Evolutionary conservation across 2,888 invertebrate species (phyloP), one percentile per base, ranked within the genome.

Genomic region (Druceiella hillmani): DNA sequence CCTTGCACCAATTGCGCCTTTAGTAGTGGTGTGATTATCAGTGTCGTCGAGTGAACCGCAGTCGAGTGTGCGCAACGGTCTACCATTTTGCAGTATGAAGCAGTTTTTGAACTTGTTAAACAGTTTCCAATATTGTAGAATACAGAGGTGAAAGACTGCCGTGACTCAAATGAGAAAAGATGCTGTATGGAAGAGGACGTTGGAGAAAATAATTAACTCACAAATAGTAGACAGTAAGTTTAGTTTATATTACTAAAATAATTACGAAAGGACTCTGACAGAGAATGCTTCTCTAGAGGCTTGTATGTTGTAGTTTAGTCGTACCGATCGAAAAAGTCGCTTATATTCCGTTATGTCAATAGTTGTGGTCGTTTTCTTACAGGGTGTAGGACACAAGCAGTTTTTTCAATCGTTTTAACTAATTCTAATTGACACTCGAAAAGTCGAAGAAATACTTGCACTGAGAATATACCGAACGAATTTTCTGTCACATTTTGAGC

Each of bases 231-330:
- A 47, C 38, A 36, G 49, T 49, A 17, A 48, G 47, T 49, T 48
- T 44, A 44, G 44, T 45, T 45, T 42, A 27, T 43, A 17, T 43
- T 46, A 44, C 44, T 44, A 48, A 48, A 48, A 42, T 48, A 48
- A 48, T 48, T 47, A 48, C 48, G 44, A 47, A 47, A 48, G 12
- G 26, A 47, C n/a, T n/a, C 44, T 48, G 44, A 47, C 42, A 47
- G 40, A 41, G 45, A 46, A 46, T 45, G 45, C 47, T 49, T 47
- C 44, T 44, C 44, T 46, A 41, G 45, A 44, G 45, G 45, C 44
- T 47, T 45, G 49, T 45, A 44, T 40, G 38, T 45, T 46, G 40
- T n/a, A n/a, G 27, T 7, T 7, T 46, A n/a, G n/a, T n/a, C n/a
- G n/a, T n/a, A n/a, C n/a, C n/a, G n/a, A 41, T 43, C 41, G 36